Evolutionary conservation across 2,888 invertebrate genomes (phyloP), one percentile per base, ranked within the genome.

Genomic region (Aphelenchoides bicaudatus): DNA sequence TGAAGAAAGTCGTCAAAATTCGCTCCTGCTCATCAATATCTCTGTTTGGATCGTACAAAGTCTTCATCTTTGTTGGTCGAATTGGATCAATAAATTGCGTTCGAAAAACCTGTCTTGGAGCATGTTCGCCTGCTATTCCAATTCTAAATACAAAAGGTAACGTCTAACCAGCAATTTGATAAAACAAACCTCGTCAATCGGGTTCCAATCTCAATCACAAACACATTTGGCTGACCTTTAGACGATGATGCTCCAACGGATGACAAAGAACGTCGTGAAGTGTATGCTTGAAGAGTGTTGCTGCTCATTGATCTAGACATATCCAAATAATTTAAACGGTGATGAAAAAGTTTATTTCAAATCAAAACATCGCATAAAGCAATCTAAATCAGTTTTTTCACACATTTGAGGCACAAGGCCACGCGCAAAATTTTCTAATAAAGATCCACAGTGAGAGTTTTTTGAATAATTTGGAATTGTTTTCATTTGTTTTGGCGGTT

Each of bases 181-280:
- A 55, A 27, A 23, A 38, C 52, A 50, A 48, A 73, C 72, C 71
- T 68, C 19, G 74, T 74, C 29, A 72, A 43, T 27, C 70, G 67
- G 3, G 64, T 52, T n/a, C 75, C 75, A n/a, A 75, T 62, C 49
- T 75, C 75, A 16, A 75, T 72, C 13, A 75, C 63, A 16, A 73
- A 60, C 2, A 67, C 68, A 6, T 65, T 61, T 34, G 69, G 49
- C n/a, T 21, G 53, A 6, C 62, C 46, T 39, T 58, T 62, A 8
- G 31, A n/a, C 6, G 63, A 16, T 5, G 64, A 25, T 16, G 8
- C 29, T 10, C 43, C 23, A 19, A 43, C 16, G 21, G 43, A 43
- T n/a, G 43, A 43, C 10, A n/a, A 19, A 6, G 43, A 21, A 10
- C 43, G 43, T n/a, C 43, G 10, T 6, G 43, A 25, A 6, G 43